Evolutionary conservation across 2,797 vertebrate genomes (phyloP).

Genomic region (Basileuterus tristriatus): DNA sequence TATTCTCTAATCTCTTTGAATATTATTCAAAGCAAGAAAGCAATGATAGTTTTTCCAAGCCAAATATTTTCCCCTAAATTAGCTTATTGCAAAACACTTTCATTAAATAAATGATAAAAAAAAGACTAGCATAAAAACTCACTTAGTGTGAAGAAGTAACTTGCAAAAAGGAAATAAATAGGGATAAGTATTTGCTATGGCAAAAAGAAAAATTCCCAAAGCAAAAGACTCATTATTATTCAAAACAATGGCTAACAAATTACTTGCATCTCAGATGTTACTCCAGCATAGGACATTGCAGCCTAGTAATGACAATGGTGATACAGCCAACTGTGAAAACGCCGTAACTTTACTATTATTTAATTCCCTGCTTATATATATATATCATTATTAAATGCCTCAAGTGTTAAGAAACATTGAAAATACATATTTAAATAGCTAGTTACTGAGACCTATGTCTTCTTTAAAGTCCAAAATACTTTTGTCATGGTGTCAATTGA

Average conservation of each 20-base stretch:
- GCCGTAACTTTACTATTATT: background rate
- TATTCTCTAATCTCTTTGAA: background rate
- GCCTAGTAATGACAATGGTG: background rate
- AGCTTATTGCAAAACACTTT: background rate
- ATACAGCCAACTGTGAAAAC: background rate
- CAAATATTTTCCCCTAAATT: background rate
- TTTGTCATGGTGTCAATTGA: background rate
- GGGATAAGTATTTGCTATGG: background rate
- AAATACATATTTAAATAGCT: background rate
- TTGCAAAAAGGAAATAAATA: background rate
- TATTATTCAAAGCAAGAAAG: background rate
- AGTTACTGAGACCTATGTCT: background rate
- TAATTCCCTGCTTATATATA: background rate
- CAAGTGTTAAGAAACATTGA: background rate
- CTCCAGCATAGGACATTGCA: background rate
- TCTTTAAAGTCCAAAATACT: background rate
- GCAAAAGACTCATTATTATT: background rate
- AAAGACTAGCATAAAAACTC: background rate
- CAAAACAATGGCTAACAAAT: background rate
- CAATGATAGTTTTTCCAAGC: background rate
- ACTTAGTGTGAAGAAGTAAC: background rate
- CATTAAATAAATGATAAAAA: background rate
- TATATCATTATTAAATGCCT: fast-evolving
- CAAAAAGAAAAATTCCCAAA: background rate
- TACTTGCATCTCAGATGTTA: background rate